phyloP scores from a whole-genome alignment of 2,113 vertebrate genomes.

The Psammodynastes pulverulentus region DNA sequence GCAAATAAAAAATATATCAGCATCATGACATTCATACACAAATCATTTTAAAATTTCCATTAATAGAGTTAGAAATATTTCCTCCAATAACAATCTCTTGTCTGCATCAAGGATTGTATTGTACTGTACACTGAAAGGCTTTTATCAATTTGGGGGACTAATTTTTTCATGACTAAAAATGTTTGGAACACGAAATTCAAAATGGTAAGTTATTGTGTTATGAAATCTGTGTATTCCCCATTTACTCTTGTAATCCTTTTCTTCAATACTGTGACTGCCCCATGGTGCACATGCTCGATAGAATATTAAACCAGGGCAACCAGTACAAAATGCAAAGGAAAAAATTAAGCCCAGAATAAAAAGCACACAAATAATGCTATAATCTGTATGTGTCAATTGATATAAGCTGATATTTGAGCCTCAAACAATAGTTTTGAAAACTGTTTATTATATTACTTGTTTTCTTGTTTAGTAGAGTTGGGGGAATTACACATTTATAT shows the following conservation, averaged over 20 bases:
- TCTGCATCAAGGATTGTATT: constrained; percentile 13
- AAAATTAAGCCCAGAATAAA: fast-evolving
- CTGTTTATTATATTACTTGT: background rate
- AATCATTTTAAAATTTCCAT: constrained; percentile 22
- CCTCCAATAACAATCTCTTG: background rate
- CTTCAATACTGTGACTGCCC: constrained; percentile 56
- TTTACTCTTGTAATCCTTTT: constrained; percentile 67
- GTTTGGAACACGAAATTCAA: constrained; percentile 57
- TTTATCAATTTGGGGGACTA: constrained; percentile 43
- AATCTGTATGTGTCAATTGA: fast-evolving
- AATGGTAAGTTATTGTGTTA: constrained; percentile 53
- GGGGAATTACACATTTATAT: background rate
- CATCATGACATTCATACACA: constrained; percentile 7
- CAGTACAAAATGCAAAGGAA: background rate
- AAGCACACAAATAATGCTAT: fast-evolving
- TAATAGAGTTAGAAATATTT: constrained; percentile 21
- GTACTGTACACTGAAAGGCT: constrained; percentile 36
- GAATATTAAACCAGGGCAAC: constrained; percentile 28
- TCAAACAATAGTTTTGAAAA: background rate
- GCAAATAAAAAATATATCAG: constrained; percentile 37
- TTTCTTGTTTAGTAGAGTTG: background rate
- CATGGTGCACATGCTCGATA: constrained; percentile 29
- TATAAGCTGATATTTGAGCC: background rate
- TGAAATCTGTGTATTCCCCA: constrained; percentile 66
- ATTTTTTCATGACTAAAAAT: constrained; percentile 58